A percentile compares a stretch with the other conserved stretches of the same genome.
phyloP scores from a whole-genome alignment of 92 coral and sea anemone species.

The Porites lobata region DNA sequence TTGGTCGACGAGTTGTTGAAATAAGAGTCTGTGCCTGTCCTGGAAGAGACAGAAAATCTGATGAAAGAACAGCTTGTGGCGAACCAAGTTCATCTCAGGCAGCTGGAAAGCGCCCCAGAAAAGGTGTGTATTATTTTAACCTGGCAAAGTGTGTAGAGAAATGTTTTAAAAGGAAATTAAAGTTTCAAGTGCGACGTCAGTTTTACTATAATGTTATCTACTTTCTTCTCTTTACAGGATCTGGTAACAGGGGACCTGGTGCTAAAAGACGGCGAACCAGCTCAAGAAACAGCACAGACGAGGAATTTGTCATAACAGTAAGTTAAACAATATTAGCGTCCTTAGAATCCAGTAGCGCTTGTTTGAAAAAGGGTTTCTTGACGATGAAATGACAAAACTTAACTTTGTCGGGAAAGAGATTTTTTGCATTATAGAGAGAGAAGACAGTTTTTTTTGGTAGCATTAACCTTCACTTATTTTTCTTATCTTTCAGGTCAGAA shows the following conservation, averaged over 20 bases:
- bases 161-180: no score
- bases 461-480: neutral
- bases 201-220: no score
- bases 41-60: slow-evolving; percentile 96
- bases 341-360: neutral
- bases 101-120: slow-evolving; percentile 62
- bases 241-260: slow-evolving; percentile 53
- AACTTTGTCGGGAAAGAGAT: neutral
- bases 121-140: slow-evolving; percentile 19
- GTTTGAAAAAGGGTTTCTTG: neutral
- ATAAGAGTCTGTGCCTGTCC: slow-evolving; percentile 99
- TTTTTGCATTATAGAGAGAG: neutral
- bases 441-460: neutral
- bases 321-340: slow-evolving; percentile 15
- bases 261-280: slow-evolving; percentile 74
- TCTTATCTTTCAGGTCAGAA: slow-evolving; percentile 66
- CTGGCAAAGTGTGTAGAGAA: no score
- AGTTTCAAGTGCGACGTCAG: no score
- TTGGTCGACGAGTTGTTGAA: slow-evolving; percentile 97
- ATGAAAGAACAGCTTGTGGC: slow-evolving; percentile 76
- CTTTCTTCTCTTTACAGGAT: neutral
- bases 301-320: slow-evolving; percentile 67
- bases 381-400: neutral
- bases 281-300: slow-evolving; percentile 63
- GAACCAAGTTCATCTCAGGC: slow-evolving; percentile 83